A percentile compares a stretch with the other conserved stretches of the same genome.
Conservation (phyloP, 2,797 vertebrate genomes). For the Gadopsis bispinosus region DNA sequence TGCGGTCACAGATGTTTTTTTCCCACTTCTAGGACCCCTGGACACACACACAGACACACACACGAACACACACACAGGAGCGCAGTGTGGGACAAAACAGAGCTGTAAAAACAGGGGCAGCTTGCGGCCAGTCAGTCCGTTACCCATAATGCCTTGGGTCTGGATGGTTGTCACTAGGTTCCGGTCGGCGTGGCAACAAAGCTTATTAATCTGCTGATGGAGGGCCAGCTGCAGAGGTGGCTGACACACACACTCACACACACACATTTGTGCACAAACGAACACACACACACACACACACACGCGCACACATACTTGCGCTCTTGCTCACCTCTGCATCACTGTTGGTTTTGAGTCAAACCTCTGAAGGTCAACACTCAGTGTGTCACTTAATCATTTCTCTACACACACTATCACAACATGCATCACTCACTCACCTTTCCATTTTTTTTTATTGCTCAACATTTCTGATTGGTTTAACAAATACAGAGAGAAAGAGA, state of each 20-base stretch:
- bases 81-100: conserved; percentile 84
- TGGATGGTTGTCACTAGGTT: conserved; percentile 99
- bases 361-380: conserved; percentile 60
- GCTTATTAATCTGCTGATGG: conserved; percentile 99
- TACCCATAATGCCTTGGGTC: conserved; percentile 95
- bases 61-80: conserved; percentile 59
- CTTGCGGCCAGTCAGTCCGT: conserved; percentile 93
- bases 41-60: conserved; percentile 30
- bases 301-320: conserved; percentile 43
- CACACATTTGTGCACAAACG: conserved; percentile 17
- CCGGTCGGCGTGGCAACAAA: conserved; percentile 99
- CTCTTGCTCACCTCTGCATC: conserved; percentile 59
- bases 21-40: conserved; percentile 82
- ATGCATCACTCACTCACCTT: conserved; percentile 48
- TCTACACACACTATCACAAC: conserved; percentile 45
- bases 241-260: conserved; percentile 73
- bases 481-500: conserved; percentile 83
- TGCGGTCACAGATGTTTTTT: conserved; percentile 94
- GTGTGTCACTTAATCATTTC: conserved; percentile 52
- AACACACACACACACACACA: conserved; percentile 14
- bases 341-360: conserved; percentile 60
- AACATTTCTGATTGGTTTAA: conserved; percentile 86
- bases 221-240: conserved; percentile 97
- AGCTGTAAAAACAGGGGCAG: conserved; percentile 95
- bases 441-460: conserved; percentile 48